Percentiles rank a stretch among this genome's conserved stretches.
Conservation (phyloP, 2,888 invertebrate genomes). For the Acanthoscelides obtectus region DNA sequence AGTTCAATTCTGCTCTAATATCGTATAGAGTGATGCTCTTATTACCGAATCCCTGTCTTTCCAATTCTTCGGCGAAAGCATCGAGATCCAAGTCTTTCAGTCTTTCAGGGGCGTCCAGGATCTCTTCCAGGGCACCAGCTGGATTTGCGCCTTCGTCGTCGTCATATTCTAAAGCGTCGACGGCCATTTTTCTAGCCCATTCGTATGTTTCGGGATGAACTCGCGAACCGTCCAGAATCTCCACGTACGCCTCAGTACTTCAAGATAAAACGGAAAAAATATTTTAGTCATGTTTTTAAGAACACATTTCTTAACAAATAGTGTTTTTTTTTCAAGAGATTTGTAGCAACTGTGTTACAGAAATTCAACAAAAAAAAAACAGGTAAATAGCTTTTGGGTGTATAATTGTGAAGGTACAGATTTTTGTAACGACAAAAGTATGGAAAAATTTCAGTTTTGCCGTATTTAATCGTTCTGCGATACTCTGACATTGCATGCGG, state of each 20-base stretch:
- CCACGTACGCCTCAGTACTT: constrained; percentile 89
- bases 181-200: constrained; percentile 99
- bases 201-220: constrained; percentile 99
- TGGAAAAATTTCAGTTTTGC: too few species aligned
- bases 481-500: too few species aligned
- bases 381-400: too few species aligned
- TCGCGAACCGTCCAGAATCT: constrained; percentile 94
- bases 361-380: too few species aligned
- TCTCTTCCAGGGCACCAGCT: constrained; percentile 95
- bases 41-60: constrained; percentile 74
- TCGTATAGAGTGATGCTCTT: constrained; percentile 95
- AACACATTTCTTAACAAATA: too few species aligned
- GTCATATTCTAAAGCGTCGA: constrained; percentile 97
- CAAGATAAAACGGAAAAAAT: not conserved
- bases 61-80: constrained; percentile 96
- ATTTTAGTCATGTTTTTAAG: too few species aligned
- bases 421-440: too few species aligned
- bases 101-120: constrained; percentile 90
- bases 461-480: too few species aligned
- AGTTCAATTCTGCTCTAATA: constrained; percentile 91
- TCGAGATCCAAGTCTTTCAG: constrained; percentile 95
- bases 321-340: too few species aligned
- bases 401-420: too few species aligned
- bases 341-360: too few species aligned
- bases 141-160: constrained; percentile 96